Conservation (phyloP, 2,113 vertebrate genomes). For the Esox niger region DNA sequence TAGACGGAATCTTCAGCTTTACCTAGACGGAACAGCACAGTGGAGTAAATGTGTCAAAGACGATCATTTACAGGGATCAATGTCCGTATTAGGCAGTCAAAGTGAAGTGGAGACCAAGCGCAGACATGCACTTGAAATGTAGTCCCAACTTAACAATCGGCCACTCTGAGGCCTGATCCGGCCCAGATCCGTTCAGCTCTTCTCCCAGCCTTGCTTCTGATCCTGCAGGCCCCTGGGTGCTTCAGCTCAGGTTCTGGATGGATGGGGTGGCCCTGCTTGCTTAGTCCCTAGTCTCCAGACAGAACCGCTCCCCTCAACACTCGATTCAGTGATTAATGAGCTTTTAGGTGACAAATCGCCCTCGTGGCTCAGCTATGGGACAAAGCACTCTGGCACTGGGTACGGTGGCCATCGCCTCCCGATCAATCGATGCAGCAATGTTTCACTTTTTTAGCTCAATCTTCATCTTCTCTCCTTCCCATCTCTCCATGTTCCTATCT, state of each 20-base stretch:
- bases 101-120: too few relatives aligned
- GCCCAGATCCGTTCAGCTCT: background rate
- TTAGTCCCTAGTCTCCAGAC: slow-evolving; percentile 23
- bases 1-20: too few relatives aligned
- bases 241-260: slow-evolving; percentile 38
- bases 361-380: slow-evolving; percentile 36
- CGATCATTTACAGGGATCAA: too few relatives aligned
- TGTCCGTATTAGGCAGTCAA: too few relatives aligned
- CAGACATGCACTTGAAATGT: too few relatives aligned
- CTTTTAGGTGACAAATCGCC: slow-evolving; percentile 67
- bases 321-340: slow-evolving; percentile 64
- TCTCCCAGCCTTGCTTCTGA: slow-evolving; percentile 12
- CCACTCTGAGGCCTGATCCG: background rate
- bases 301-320: slow-evolving; percentile 30
- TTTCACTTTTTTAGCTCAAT: slow-evolving; percentile 28
- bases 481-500: background rate
- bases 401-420: slow-evolving; percentile 20
- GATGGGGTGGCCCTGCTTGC: slow-evolving; percentile 44
- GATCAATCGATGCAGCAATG: slow-evolving; percentile 66
- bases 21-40: too few relatives aligned
- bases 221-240: slow-evolving; percentile 17
- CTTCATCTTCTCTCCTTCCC: background rate
- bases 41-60: too few relatives aligned
- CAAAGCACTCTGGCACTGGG: slow-evolving; percentile 9
- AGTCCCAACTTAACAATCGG: too few relatives aligned